phyloP scores from a whole-genome alignment of 2,888 invertebrate species.

The Cheilosia impressa region DNA sequence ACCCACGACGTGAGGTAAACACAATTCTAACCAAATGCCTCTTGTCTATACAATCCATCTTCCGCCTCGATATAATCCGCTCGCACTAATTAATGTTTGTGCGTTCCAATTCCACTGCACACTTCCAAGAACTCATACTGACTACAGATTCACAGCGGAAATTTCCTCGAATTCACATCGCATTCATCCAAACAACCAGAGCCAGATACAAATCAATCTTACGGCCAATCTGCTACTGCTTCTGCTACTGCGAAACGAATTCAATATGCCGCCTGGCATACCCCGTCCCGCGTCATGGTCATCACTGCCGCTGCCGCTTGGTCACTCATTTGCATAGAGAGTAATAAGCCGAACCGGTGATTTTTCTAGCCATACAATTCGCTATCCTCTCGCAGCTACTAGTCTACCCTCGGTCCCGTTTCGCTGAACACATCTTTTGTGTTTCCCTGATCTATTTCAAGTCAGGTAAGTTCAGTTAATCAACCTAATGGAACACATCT shows the following conservation, averaged over 20 bases:
- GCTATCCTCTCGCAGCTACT: neutral
- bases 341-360: constrained; percentile 23
- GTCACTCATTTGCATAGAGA: constrained; percentile 31
- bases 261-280: neutral
- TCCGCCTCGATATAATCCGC: neutral
- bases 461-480: constrained; percentile 72
- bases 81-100: constrained; percentile 8
- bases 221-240: neutral
- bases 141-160: neutral
- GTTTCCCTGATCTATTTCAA: constrained; percentile 56
- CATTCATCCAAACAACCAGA: neutral
- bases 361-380: constrained; percentile 10
- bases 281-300: neutral
- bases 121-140: constrained; percentile 18
- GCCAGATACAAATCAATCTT: constrained; percentile 34
- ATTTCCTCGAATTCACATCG: neutral
- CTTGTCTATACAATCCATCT: neutral
- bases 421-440: constrained; percentile 24
- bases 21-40: neutral
- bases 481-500: constrained; percentile 73
- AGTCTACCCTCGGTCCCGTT: constrained; percentile 1
- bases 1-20: neutral
- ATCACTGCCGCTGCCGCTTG: neutral
- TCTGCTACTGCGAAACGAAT: neutral
- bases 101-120: constrained; percentile 10